Base-by-base conservation (phyloP, 1,140 invertebrate species). In the Cydia fagiglandana region DNA sequence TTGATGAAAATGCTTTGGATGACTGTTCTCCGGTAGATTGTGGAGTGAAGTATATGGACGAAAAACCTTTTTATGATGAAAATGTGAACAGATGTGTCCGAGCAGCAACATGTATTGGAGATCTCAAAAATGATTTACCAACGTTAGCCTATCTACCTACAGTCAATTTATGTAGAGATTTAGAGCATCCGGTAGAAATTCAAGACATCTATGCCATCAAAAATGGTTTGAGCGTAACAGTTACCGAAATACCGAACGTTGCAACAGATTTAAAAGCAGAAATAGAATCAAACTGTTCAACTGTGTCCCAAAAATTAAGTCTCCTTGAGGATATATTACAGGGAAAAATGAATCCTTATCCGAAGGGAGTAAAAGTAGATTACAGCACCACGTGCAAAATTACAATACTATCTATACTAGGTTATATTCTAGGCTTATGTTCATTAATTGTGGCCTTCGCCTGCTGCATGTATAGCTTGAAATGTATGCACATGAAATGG, bases 221-320 rank as follows among this genome's bases (percentile, higher is more conserved):
- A 17, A 84, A 86, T 17, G 88, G 88, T 17, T 78, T 87, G 4
- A 84, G 84, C 2, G 82, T 82, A 24, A 24, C 2, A 4, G 77
- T 87, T 4, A 84, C 76, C 4, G 76, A 81, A 30, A 13, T 76
- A 28, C 50, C 76, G 47, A 75, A 75, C 20, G 28, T 73, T n/a
- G 12, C 76, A 28, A n/a, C 3, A 9, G 61, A 84, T 10, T 76
- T 24, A 82, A 81, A 34, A 64, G 64, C 88, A 3, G 75, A 84
- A 73, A 30, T 89, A 6, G 80, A 80, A 66, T 86, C 87, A 5
- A 90, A 92, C 70, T 87, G 85, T 75, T 82, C 88, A 4, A 90
- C 89, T 2, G 86, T 92, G 79, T 92, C 90, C 12, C 84, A 92
- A 78, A 88, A 90, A 77, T 41, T 92, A n/a, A 74, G 80, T 7